These are phyloP conservation scores for Varecia variegata DNA, from an alignment of 2,797 vertebrate species.

Conservation along the genomic window DNA sequence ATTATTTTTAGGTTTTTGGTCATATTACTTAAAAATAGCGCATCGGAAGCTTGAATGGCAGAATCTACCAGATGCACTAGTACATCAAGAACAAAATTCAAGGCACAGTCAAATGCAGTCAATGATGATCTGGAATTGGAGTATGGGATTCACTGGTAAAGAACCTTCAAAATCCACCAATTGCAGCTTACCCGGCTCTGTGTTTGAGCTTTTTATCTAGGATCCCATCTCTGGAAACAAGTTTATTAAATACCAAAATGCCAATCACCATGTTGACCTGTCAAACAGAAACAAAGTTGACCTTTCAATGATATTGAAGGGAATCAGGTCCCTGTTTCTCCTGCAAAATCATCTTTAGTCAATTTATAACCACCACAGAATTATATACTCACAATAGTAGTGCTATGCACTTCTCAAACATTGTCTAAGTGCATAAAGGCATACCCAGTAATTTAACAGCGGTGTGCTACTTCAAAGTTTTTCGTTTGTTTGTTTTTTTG, in stretches of 20 bases:
- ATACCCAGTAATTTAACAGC: background rate
- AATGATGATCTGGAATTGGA: slow-evolving; percentile 64
- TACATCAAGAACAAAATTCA: slow-evolving; percentile 65
- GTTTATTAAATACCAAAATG: slow-evolving; percentile 99
- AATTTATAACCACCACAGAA: background rate
- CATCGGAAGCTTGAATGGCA: slow-evolving; percentile 64
- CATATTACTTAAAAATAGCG: slow-evolving; percentile 61
- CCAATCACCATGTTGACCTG: slow-evolving; percentile 99
- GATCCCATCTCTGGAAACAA: slow-evolving; percentile 99
- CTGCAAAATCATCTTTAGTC: slow-evolving; percentile 20
- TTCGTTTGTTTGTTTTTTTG: too few species aligned
- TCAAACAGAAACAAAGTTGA: slow-evolving; percentile 83
- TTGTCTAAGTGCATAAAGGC: background rate
- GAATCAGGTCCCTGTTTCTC: slow-evolving; percentile 36
- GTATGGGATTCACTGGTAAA: slow-evolving; percentile 56
- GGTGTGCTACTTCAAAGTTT: background rate
- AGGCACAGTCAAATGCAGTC: slow-evolving; percentile 63
- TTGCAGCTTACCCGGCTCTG: slow-evolving; percentile 95
- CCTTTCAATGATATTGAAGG: slow-evolving; percentile 67
- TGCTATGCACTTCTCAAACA: background rate
- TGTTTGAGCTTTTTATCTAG: slow-evolving; percentile 99
- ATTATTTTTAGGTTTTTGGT: slow-evolving; percentile 66
- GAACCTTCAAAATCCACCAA: slow-evolving; percentile 73
- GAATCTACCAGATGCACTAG: slow-evolving; percentile 64
- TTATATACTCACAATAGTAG: background rate